These are phyloP conservation scores for Alethe castanea DNA, from an alignment of 2,113 vertebrate species.

Conservation along the genomic window DNA sequence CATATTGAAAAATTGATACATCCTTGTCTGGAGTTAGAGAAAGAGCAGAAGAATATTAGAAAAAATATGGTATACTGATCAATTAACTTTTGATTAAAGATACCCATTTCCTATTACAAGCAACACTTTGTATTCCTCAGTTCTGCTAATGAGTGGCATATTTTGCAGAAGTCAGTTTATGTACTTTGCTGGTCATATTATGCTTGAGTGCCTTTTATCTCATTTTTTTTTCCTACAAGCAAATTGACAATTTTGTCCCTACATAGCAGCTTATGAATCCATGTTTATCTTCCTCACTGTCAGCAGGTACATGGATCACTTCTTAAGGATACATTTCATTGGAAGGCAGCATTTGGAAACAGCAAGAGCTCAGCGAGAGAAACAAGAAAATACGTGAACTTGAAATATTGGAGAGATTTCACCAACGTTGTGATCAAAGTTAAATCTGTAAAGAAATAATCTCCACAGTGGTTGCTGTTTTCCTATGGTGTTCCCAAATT, in stretches of 20 bases:
- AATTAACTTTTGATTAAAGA: constrained; percentile 30
- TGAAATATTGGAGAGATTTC: neutral
- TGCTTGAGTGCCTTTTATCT: neutral
- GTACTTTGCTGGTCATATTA: neutral
- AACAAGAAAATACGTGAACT: neutral
- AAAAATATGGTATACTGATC: neutral
- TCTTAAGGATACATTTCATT: neutral
- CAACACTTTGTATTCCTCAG: neutral
- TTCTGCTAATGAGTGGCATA: neutral
- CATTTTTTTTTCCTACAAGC: neutral
- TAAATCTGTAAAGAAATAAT: neutral
- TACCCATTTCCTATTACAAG: neutral
- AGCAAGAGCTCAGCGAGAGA: neutral
- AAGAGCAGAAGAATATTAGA: neutral
- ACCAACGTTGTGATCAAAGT: neutral
- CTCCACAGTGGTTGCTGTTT: neutral
- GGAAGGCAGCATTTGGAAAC: neutral
- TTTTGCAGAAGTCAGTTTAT: neutral
- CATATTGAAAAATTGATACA: constrained; percentile 17
- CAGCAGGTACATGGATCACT: neutral
- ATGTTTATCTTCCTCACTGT: neutral
- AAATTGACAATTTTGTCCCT: neutral
- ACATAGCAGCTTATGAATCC: neutral
- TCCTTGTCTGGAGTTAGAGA: neutral
- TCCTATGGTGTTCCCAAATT: neutral